Percentiles rank a stretch among this genome's conserved stretches.
phyloP scores from a whole-genome alignment of 2,113 vertebrate species.

The Bucco capensis region DNA sequence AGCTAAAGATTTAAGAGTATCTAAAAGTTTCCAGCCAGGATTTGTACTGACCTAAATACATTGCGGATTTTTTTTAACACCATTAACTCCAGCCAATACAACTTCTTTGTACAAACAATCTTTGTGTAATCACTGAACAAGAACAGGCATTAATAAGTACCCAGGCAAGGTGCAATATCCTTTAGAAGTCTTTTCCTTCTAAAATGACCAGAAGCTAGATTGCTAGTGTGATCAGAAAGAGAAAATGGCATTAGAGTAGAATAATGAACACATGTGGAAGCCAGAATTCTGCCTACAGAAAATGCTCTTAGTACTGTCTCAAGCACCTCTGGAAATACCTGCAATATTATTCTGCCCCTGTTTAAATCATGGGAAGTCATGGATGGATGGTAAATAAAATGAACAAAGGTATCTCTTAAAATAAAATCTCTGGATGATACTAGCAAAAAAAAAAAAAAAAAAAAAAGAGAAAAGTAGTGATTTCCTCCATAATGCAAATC shows the following conservation, averaged over 20 bases:
- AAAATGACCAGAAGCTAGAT: background rate
- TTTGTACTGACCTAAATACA: conserved; percentile 60
- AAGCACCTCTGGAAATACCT: background rate
- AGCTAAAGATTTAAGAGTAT: conserved; percentile 41
- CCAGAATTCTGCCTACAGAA: background rate
- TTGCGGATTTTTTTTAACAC: background rate
- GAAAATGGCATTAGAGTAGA: background rate
- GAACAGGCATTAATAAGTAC: conserved; percentile 21
- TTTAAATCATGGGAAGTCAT: background rate
- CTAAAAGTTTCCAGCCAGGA: conserved; percentile 19
- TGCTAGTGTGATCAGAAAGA: background rate
- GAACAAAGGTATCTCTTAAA: background rate
- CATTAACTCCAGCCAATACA: conserved; percentile 7
- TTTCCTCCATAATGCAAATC: background rate
- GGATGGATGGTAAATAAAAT: background rate
- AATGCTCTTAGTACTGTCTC: background rate
- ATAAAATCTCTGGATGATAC: background rate
- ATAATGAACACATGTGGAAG: background rate
- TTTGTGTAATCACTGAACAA: conserved; percentile 41
- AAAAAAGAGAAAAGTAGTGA: background rate
- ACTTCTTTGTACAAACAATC: conserved; percentile 36
- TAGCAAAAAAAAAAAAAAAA: background rate
- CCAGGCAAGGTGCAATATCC: conserved; percentile 26
- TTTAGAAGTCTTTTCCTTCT: conserved; percentile 3
- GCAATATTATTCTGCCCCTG: background rate